These are phyloP conservation scores for Chrysodeixis includens DNA, from an alignment of 2,888 invertebrate genomes.

Conservation along the genomic window DNA sequence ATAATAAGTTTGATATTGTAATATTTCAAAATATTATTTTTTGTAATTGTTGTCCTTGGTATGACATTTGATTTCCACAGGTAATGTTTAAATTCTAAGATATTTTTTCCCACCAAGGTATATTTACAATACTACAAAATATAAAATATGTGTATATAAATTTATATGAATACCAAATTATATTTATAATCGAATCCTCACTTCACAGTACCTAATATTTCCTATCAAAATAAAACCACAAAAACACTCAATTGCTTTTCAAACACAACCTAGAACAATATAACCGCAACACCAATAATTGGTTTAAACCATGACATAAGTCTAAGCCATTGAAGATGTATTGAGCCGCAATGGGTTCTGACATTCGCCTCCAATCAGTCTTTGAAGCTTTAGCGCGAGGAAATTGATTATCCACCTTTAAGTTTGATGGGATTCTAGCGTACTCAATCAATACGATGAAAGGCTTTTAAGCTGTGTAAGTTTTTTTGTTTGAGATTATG, in stretches of 20 bases:
- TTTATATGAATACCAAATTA: too few species aligned
- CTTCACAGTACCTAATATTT: too few species aligned
- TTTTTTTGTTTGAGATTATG: conserved; percentile 20
- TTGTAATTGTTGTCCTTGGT: too few species aligned
- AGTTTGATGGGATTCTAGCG: conserved; percentile 56
- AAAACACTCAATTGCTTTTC: not conserved
- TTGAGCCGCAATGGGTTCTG: conserved; percentile 49
- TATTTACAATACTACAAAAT: too few species aligned
- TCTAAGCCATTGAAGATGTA: conserved; percentile 49
- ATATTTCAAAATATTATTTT: too few species aligned
- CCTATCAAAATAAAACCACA: not conserved
- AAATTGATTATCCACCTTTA: conserved; percentile 61
- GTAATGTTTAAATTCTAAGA: too few species aligned
- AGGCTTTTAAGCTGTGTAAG: conserved; percentile 36
- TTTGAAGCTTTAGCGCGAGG: conserved; percentile 52
- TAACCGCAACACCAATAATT: conserved; percentile 23
- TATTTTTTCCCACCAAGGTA: too few species aligned
- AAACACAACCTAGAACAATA: conserved; percentile 15
- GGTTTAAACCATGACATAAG: conserved; percentile 26
- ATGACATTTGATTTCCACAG: too few species aligned
- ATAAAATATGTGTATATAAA: too few species aligned
- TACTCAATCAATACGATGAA: conserved; percentile 50
- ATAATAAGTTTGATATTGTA: too few species aligned
- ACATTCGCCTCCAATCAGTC: conserved; percentile 59
- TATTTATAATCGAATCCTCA: too few species aligned